Conservation (phyloP, 2,888 invertebrate genomes). For the Dinocampus coccinellae region DNA sequence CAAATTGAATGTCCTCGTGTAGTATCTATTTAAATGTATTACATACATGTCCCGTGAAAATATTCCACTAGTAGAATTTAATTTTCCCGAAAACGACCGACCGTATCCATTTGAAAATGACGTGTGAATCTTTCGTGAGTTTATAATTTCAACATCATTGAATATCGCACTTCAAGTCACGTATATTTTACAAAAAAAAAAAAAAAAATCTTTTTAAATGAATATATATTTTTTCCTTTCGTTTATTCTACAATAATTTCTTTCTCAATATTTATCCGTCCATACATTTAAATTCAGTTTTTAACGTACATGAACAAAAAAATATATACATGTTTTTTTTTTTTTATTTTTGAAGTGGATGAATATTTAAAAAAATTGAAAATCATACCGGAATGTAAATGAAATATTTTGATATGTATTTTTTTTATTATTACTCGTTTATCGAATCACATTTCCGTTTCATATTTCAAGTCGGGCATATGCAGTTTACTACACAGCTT, state of each 20-base stretch:
- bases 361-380: no score
- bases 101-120: background rate
- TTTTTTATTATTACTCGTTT: background rate
- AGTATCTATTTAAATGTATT: background rate
- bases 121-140: constrained; percentile 11
- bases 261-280: no score
- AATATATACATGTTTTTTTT: no score
- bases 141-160: constrained; percentile 13
- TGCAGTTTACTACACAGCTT: background rate
- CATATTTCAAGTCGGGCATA: background rate
- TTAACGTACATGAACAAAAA: no score
- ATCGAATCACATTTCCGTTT: background rate
- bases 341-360: no score
- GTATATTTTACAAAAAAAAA: constrained; percentile 2
- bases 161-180: constrained; percentile 4
- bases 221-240: no score
- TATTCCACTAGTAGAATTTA: constrained; percentile 3
- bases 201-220: no score
- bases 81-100: constrained; percentile 9
- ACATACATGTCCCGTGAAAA: background rate
- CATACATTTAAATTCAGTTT: no score
- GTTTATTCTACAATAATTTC: no score
- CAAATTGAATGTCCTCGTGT: constrained; percentile 5
- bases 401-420: background rate
- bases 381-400: no score